phyloP scores from a whole-genome alignment of 1,140 invertebrate genomes.

The silkworm (Bombyx mori) region DNA sequence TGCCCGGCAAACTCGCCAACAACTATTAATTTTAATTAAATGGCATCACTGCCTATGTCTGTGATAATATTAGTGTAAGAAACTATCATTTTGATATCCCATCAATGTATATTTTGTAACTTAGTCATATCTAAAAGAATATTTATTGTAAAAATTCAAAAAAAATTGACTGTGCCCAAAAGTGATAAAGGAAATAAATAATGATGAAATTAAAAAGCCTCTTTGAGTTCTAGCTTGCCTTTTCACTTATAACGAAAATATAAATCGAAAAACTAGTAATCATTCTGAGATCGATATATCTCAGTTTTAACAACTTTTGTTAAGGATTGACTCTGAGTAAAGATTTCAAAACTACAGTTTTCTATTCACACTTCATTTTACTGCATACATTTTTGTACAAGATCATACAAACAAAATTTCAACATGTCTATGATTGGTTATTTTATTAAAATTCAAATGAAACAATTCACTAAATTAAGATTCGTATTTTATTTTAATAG shows the following conservation, averaged over 20 bases:
- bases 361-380: no score
- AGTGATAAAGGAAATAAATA: conserved; percentile 56
- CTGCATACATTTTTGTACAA: no score
- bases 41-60: conserved; percentile 55
- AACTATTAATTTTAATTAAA: conserved; percentile 48
- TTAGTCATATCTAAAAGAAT: conserved; percentile 53
- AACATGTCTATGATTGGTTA: no score
- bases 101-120: conserved; percentile 62
- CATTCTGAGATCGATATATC: no score
- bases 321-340: no score
- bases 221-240: conserved; percentile 15
- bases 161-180: conserved; percentile 51
- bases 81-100: conserved; percentile 35
- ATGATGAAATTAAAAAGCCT: conserved; percentile 20
- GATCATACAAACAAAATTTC: no score
- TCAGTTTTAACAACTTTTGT: no score
- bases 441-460: no score
- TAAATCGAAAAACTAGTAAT: no score
- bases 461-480: no score
- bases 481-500: no score
- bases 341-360: no score
- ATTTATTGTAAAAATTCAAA: conserved; percentile 58
- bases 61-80: conserved; percentile 63
- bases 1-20: conserved; percentile 45
- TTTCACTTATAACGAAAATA: conserved; percentile 16